Conservation (phyloP, 2,797 vertebrate genomes). For the Graptemys geographica region DNA sequence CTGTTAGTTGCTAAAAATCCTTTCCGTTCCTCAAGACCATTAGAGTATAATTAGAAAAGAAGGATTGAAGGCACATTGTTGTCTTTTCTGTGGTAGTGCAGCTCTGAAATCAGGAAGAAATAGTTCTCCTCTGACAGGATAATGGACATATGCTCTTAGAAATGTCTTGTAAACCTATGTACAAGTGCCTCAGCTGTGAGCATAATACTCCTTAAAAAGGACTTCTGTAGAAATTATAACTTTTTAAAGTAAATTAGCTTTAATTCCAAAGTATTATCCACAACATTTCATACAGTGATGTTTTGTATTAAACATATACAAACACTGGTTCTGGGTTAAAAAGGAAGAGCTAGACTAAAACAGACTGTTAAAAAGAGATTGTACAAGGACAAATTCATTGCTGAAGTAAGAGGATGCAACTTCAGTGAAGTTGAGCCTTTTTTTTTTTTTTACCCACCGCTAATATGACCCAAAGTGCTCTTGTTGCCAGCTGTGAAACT, state of each 20-base stretch:
- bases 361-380: neutral
- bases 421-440: neutral
- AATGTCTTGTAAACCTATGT: neutral
- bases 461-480: fast-evolving
- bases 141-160: slow-evolving; percentile 1
- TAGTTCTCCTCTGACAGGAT: neutral
- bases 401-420: neutral
- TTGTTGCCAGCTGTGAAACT: neutral
- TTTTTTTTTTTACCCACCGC: fast-evolving
- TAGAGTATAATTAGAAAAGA: neutral
- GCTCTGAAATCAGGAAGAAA: slow-evolving; percentile 12
- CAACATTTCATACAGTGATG: slow-evolving; percentile 24
- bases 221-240: neutral
- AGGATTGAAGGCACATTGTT: neutral
- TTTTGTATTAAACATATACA: slow-evolving; percentile 27
- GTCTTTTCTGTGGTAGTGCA: neutral
- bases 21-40: neutral
- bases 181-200: slow-evolving; percentile 18
- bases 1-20: neutral
- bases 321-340: neutral
- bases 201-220: slow-evolving; percentile 29
- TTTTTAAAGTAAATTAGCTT: too few relatives aligned
- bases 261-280: neutral
- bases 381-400: neutral
- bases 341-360: neutral